phyloP scores from a whole-genome alignment of 2,797 vertebrate genomes.

The Parauchenoglanis ngamensis region DNA sequence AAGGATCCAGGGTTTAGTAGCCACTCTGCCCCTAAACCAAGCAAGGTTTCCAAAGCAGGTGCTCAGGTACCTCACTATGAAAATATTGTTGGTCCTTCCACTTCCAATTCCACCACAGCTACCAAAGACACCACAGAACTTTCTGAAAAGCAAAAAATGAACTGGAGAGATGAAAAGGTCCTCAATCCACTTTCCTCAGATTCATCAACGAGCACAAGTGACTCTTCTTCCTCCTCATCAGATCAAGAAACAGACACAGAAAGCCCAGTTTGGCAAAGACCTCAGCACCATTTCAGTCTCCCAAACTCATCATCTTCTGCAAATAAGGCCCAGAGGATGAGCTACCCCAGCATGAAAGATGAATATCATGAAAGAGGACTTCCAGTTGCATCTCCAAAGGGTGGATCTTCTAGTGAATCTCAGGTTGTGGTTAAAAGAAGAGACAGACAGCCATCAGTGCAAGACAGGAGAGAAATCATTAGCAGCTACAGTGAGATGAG shows the following conservation, averaged over 20 bases:
- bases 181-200: slow-evolving; percentile 42
- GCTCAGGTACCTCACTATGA: slow-evolving; percentile 77
- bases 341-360: slow-evolving; percentile 56
- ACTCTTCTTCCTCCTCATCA: slow-evolving; percentile 48
- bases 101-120: slow-evolving; percentile 53
- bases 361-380: slow-evolving; percentile 52
- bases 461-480: slow-evolving; percentile 72
- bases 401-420: slow-evolving; percentile 60
- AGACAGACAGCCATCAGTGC: slow-evolving; percentile 56
- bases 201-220: slow-evolving; percentile 46
- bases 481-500: slow-evolving; percentile 59
- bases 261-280: slow-evolving; percentile 71
- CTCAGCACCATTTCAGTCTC: slow-evolving; percentile 57
- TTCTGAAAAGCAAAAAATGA: slow-evolving; percentile 52
- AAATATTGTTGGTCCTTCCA: slow-evolving; percentile 74
- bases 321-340: slow-evolving; percentile 60
- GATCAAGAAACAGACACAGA: slow-evolving; percentile 71
- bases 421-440: slow-evolving; percentile 53
- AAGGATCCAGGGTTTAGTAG: slow-evolving; percentile 49
- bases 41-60: slow-evolving; percentile 26
- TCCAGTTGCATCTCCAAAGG: slow-evolving; percentile 48
- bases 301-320: slow-evolving; percentile 59
- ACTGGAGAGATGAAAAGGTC: slow-evolving; percentile 65
- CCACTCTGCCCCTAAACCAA: slow-evolving; percentile 59
- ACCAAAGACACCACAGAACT: slow-evolving; percentile 59